Conservation (phyloP, 2,888 invertebrate species). For the Cordilura impudica region DNA sequence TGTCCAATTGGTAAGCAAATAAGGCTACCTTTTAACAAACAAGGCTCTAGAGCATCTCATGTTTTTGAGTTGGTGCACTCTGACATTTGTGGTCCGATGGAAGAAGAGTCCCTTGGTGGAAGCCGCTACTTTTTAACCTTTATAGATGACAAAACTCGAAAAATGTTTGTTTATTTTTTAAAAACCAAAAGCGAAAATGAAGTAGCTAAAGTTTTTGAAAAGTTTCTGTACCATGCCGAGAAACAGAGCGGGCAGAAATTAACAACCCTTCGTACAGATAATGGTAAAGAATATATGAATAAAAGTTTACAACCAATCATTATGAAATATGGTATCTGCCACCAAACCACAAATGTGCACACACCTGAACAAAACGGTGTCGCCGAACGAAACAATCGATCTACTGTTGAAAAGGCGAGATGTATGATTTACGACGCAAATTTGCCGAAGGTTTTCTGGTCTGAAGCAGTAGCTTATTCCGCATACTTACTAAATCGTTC, state of each 20-base stretch:
- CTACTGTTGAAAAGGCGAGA: slow-evolving; percentile 62
- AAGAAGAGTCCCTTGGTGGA: slow-evolving; percentile 65
- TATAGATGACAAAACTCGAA: slow-evolving; percentile 37
- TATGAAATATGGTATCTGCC: background rate
- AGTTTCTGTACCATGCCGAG: slow-evolving; percentile 51
- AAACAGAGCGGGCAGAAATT: slow-evolving; percentile 52
- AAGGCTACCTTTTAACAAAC: slow-evolving; percentile 62
- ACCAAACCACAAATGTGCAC: slow-evolving; percentile 15
- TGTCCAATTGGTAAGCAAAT: slow-evolving; percentile 66
- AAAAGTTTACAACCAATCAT: slow-evolving; percentile 13
- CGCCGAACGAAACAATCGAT: slow-evolving; percentile 57
- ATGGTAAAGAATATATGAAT: slow-evolving; percentile 10
- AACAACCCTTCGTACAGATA: slow-evolving; percentile 29
- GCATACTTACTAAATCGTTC: slow-evolving; percentile 57
- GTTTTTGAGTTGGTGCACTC: slow-evolving; percentile 71
- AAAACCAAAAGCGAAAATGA: slow-evolving; percentile 52
- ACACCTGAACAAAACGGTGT: slow-evolving; percentile 49
- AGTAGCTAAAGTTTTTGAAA: slow-evolving; percentile 42
- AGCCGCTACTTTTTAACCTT: slow-evolving; percentile 24
- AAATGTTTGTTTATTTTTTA: slow-evolving; percentile 29
- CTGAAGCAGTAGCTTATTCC: slow-evolving; percentile 65
- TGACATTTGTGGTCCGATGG: slow-evolving; percentile 75
- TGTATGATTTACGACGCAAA: slow-evolving; percentile 62
- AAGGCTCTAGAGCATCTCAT: slow-evolving; percentile 54
- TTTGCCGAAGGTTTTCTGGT: slow-evolving; percentile 52